Evolutionary conservation across 2,888 invertebrate species (phyloP).

Genomic region (Hypsopygia costalis): DNA sequence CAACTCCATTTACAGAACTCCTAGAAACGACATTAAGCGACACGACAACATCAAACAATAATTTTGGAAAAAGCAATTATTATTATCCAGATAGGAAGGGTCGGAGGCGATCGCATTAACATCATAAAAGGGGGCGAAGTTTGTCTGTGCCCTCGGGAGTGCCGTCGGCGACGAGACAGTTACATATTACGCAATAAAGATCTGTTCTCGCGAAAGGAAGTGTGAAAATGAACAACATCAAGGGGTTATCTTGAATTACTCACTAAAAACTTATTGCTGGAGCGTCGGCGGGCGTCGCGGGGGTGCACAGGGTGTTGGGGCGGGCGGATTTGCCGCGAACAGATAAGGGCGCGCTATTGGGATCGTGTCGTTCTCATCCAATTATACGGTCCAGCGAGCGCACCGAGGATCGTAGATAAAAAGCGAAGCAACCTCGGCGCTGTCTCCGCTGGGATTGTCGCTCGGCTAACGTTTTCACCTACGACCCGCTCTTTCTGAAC

Average conservation of each 20-base stretch:
- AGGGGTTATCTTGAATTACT: constrained; percentile 81
- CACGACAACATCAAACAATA: constrained; percentile 79
- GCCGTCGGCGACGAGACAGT: constrained; percentile 74
- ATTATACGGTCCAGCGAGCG: constrained; percentile 79
- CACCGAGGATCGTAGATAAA: constrained; percentile 71
- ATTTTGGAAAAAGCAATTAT: constrained; percentile 79
- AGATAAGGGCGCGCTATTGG: constrained; percentile 80
- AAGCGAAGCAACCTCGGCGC: constrained; percentile 60
- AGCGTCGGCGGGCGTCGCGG: constrained; percentile 43
- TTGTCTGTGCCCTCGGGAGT: constrained; percentile 69
- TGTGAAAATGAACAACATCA: constrained; percentile 81
- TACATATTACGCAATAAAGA: constrained; percentile 80
- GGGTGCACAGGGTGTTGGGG: constrained; percentile 31
- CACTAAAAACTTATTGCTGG: constrained; percentile 79
- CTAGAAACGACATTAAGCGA: constrained; percentile 60
- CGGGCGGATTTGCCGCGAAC: constrained; percentile 74
- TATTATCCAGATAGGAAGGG: constrained; percentile 74
- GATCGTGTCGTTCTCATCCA: constrained; percentile 80
- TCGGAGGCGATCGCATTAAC: constrained; percentile 76
- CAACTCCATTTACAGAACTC: constrained; percentile 52
- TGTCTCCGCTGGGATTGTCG: constrained; percentile 77
- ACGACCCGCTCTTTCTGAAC: constrained; percentile 52
- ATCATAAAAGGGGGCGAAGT: constrained; percentile 77
- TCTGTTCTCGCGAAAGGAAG: constrained; percentile 81
- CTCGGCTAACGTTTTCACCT: constrained; percentile 72